phyloP scores from a whole-genome alignment of 2,888 invertebrate genomes.

The Tryphoninae sp. region DNA sequence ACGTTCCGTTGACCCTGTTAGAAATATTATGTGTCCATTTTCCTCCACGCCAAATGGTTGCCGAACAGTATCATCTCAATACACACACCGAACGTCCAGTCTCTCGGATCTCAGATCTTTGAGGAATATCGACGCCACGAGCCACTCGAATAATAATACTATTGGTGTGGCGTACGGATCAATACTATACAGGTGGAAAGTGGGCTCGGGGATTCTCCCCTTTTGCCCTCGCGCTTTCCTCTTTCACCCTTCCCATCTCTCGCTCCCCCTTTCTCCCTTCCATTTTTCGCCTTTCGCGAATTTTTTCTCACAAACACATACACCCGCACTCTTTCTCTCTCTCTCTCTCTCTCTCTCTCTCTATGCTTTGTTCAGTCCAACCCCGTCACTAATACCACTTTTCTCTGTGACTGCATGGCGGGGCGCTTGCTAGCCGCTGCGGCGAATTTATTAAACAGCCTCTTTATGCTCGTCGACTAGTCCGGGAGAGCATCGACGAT shows the following conservation, averaged over 20 bases:
- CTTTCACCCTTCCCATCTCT: constrained; percentile 14
- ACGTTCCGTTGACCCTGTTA: too few relatives aligned
- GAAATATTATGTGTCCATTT: too few relatives aligned
- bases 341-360: neutral
- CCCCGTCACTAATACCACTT: constrained; percentile 18
- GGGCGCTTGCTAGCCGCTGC: constrained; percentile 35
- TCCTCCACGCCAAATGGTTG: too few relatives aligned
- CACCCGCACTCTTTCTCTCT: constrained; percentile 31
- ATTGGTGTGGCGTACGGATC: constrained; percentile 71
- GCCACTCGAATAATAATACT: constrained; percentile 72
- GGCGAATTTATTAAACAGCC: constrained; percentile 55
- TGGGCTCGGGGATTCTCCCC: constrained; percentile 49
- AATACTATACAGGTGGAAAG: constrained; percentile 71
- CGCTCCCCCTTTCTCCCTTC: constrained; percentile 33
- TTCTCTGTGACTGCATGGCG: constrained; percentile 39
- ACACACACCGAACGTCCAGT: neutral
- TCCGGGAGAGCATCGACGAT: too few relatives aligned
- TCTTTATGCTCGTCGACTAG: constrained; percentile 14
- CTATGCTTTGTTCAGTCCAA: neutral
- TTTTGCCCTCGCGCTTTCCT: constrained; percentile 20
- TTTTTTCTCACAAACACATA: constrained; percentile 41
- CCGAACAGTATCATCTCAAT: constrained; percentile 18
- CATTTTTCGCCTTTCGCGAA: constrained; percentile 20
- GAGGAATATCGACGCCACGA: constrained; percentile 69
- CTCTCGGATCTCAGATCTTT: constrained; percentile 46